Percentiles rank a stretch among this genome's conserved stretches.
Evolutionary conservation across 1,140 invertebrate species (phyloP).

Genomic region (Drosophila miranda): DNA sequence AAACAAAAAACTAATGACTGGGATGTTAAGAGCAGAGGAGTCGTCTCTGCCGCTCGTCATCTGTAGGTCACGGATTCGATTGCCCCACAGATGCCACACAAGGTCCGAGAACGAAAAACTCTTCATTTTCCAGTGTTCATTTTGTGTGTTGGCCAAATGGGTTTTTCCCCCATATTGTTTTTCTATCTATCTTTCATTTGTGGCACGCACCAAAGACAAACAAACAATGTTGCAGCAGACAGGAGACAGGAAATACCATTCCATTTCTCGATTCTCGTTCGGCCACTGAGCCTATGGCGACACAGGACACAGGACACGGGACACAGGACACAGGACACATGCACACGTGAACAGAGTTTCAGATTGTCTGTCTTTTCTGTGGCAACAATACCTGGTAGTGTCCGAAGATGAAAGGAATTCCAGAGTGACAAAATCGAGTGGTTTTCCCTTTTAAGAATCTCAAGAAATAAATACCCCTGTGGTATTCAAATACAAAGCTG

Average conservation of each 20-base stretch:
- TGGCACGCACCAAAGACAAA: constrained; percentile 2
- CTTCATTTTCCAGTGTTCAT: constrained; percentile 24
- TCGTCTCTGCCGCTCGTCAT: not conserved
- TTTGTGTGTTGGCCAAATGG: constrained; percentile 46
- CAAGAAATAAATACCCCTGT: too few species aligned
- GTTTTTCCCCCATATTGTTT: constrained; percentile 53
- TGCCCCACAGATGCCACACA: constrained; percentile 10
- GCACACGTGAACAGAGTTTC: too few species aligned
- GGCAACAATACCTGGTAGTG: too few species aligned
- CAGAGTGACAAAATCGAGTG: too few species aligned
- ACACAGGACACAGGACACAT: too few species aligned
- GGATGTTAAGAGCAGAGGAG: constrained; percentile 3
- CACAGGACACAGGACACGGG: too few species aligned
- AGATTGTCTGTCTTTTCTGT: too few species aligned
- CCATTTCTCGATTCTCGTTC: constrained; percentile 5
- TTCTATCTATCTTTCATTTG: constrained; percentile 4
- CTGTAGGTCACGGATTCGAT: constrained; percentile 31
- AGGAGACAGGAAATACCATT: constrained; percentile 11
- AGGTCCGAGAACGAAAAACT: too few species aligned
- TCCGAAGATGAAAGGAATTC: too few species aligned
- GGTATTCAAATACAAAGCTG: too few species aligned
- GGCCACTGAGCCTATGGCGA: constrained; percentile 5
- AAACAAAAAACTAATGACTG: constrained; percentile 27
- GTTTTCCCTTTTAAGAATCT: too few species aligned
- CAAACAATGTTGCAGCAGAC: not conserved